Evolutionary conservation across 2,113 vertebrate species (phyloP), one percentile per base, ranked within the genome.

Genomic region (Aythya baeri): DNA sequence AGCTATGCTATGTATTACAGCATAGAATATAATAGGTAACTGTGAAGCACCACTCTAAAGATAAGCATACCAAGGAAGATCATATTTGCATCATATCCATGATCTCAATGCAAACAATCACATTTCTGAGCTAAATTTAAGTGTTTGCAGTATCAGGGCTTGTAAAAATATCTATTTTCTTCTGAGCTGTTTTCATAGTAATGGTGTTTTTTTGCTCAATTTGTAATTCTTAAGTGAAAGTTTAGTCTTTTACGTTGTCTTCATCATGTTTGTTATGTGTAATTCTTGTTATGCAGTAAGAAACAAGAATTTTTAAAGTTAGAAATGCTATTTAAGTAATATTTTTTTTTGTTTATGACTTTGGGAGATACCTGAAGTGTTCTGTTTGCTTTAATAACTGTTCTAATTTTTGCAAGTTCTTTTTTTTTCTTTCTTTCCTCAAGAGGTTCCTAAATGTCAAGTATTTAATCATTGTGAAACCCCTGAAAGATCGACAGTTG

Each of bases 151-250:
- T n/a, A 54, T 34, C 9, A 49, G n/a, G 26, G 29, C n/a, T 72
- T 86, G 22, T 63, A 32, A 49, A 54, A 11, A 23, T 16, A 38
- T 58, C 8, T 71, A 11, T 66, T 83, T 83, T 50, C 38, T 54
- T 83, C 5, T 25, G 13, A 75, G 26, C 18, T 76, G 3, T 2
- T 72, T 88, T 67, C 67, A 71, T 31, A 68, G 41, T 71, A 54
- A 54, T 14, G 57, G 22, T 77, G 3, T 0, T 0, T 5, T 65
- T 84, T 26, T 6, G 2, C 43, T 26, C 8, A 14, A 9, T 32
- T 11, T 61, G 22, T 44, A 62, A 27, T 52, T 46, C 22, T 46
- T 32, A 66, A 86, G 29, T 88, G 41, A 75, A 85, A 52, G 18
- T 70, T 92, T 34, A 73, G 17, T 78, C 9, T 62, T 62, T 26